Base-by-base conservation (phyloP, 1,140 invertebrate species). In the Hylyphantes graminicola region DNA sequence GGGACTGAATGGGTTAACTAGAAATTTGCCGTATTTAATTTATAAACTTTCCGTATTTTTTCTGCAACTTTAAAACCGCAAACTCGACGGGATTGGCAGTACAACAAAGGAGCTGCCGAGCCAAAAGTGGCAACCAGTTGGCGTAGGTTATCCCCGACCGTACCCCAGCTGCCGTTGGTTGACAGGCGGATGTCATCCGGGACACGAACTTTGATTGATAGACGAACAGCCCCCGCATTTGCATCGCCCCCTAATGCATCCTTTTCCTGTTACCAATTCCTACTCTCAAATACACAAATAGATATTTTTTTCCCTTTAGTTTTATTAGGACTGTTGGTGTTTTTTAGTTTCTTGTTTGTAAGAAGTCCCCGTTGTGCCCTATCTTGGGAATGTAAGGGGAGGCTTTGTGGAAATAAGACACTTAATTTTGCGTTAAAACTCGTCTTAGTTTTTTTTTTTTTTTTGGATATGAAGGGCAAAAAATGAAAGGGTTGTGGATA, bases 101-200 rank as follows among this genome's bases (percentile, higher is more conserved):
- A n/a, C n/a, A n/a, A n/a, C n/a, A n/a, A n/a, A n/a, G n/a, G n/a
- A n/a, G 67, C 50, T 70, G 53, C 50, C 53, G 67, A 70, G 72
- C 80, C 80, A 82, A 82, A 74, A 74, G 57, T 74, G 72, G 80
- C 11, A 63, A 64, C 59, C 63, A 15, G 57, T 12, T 51, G 10
- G n/a, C n/a, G 53, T 67, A 57, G 65, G 15, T 51, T 68, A 65
- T 65, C 21, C 15, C 61, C 55, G 15, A 59, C 35, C 61, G 64
- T 50, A 72, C 57, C 80, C 64, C 80, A 82, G 80, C 80, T 82
- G 80, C 80, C 70, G 80, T 82, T 82, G 80, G 80, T 74, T 82
- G 80, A 82, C 80, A 82, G 80, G 17, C n/a, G 21, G 48, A 64
- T 74, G 80, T 82, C 80, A 82, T 35, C 17, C 70, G 80, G 50